Conservation (phyloP, 1,140 invertebrate species). For the Zaprionus nigranus region DNA sequence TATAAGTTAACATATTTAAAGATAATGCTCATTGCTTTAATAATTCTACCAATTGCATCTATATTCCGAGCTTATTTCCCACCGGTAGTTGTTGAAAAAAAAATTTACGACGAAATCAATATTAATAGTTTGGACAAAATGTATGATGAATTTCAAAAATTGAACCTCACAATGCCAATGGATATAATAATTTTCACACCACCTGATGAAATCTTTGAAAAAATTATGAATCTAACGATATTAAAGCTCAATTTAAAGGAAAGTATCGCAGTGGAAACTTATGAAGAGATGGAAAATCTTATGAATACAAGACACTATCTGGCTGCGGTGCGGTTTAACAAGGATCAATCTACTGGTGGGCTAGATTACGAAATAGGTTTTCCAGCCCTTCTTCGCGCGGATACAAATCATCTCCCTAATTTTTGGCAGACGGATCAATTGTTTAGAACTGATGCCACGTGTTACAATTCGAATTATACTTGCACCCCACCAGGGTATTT, state of each 20-base stretch:
- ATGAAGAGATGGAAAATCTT: not conserved
- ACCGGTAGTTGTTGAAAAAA: not conserved
- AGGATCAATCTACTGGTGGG: no score
- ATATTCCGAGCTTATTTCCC: not conserved
- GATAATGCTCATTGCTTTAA: conserved; percentile 14
- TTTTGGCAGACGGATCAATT: conserved; percentile 28
- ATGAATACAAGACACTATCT: conserved; percentile 8
- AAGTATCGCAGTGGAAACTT: not conserved
- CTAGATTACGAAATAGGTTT: conserved; percentile 24
- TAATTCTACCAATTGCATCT: not conserved
- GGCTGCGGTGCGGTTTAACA: conserved; percentile 15
- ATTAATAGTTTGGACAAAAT: conserved; percentile 24
- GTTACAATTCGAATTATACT: not conserved
- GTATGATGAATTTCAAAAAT: not conserved
- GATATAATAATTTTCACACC: conserved; percentile 9
- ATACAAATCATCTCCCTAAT: not conserved
- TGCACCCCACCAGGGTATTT: conserved; percentile 29
- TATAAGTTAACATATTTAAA: conserved; percentile 1
- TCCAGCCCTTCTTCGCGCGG: conserved; percentile 10
- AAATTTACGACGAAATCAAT: not conserved
- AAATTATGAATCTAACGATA: not conserved
- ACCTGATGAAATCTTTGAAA: not conserved
- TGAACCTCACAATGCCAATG: not conserved
- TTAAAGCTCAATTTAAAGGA: not conserved
- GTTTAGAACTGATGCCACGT: not conserved